Percentiles rank a stretch among this genome's conserved stretches.
Evolutionary conservation across 2,888 invertebrate species (phyloP).

Genomic region (Harpalus rubripes): DNA sequence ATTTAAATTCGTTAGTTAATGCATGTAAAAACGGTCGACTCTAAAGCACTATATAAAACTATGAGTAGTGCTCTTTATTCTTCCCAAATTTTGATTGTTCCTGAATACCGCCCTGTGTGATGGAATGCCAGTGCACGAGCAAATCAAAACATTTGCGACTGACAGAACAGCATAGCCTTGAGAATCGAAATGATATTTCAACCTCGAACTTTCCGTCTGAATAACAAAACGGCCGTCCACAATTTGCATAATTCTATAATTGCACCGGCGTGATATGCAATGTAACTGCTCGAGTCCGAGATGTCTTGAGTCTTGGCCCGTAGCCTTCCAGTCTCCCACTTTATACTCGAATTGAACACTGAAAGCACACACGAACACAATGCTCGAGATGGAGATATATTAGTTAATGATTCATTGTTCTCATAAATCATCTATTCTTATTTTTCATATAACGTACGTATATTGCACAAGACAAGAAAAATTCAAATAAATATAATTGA

Average conservation of each 20-base stretch:
- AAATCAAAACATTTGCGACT: slow-evolving; percentile 61
- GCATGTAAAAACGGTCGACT: too few relatives aligned
- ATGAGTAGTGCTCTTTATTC: too few relatives aligned
- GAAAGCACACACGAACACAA: too few relatives aligned
- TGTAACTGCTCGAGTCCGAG: slow-evolving; percentile 37
- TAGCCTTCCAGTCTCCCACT: slow-evolving; percentile 15
- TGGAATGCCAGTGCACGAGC: slow-evolving; percentile 46
- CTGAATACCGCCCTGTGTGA: slow-evolving; percentile 42
- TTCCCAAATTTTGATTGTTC: neutral
- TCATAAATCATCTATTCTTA: too few relatives aligned
- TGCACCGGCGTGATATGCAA: slow-evolving; percentile 66
- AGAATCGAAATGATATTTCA: slow-evolving; percentile 65
- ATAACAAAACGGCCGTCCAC: slow-evolving; percentile 64
- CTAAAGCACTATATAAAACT: too few relatives aligned
- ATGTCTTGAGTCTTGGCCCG: slow-evolving; percentile 44
- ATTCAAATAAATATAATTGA: too few relatives aligned
- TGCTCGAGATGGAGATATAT: too few relatives aligned
- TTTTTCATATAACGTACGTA: too few relatives aligned
- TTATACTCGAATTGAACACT: neutral
- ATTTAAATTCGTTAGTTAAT: too few relatives aligned
- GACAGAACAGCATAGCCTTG: slow-evolving; percentile 59
- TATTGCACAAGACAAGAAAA: too few relatives aligned
- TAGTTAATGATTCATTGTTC: too few relatives aligned
- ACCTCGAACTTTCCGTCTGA: slow-evolving; percentile 67
- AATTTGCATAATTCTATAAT: slow-evolving; percentile 67